Base-by-base conservation (phyloP, 2,888 invertebrate genomes). In the Cetonia aurata region DNA sequence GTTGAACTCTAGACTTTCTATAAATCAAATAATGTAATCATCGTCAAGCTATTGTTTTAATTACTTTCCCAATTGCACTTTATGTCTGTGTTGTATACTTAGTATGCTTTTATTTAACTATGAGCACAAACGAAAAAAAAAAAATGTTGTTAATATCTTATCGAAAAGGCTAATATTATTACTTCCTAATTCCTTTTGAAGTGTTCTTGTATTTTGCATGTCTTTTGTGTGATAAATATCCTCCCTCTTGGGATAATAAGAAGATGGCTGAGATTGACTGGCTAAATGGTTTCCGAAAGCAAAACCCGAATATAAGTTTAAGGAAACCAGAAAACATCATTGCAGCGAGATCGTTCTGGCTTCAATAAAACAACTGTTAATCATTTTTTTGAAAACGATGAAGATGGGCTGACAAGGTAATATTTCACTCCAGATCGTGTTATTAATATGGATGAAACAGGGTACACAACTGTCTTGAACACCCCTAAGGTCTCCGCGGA, bases 241-340 rank as follows among this genome's bases (percentile, higher is more conserved):
- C 52, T 53, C 19, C 6, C 52, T 17, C 48, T 3, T 48, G 9
- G 48, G 9, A 4, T 48, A 13, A 48, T n/a, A 48, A 48, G 1
- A 48, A 48, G 48, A 48, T 48, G 13, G n/a, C 48, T 48, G 48
- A 13, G 6, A 48, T 48, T 37, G 37, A 37, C 37, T 37, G 37
- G 37, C 10, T 37, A 37, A 37, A 4, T 37, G 33, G 4, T 37
- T 48, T 48, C 48, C 13, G 48, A 10, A 67, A 67, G 1, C 59
- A 42, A 3, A 65, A 75, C 37, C n/a, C 15, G 13, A 71, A 76
- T 13, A 9, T 77, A 42, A 62, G 71, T 9, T 44, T 76, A 0
- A 48, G 75, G 31, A 76, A 76, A 46, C 74, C 77, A 25, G 74
- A 76, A 74, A 75, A 74, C 46, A 75, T 73, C 9, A 75, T 76